Evolutionary conservation across 2,797 vertebrate genomes (phyloP).

Genomic region (Typhlichthys eigenmanni): DNA sequence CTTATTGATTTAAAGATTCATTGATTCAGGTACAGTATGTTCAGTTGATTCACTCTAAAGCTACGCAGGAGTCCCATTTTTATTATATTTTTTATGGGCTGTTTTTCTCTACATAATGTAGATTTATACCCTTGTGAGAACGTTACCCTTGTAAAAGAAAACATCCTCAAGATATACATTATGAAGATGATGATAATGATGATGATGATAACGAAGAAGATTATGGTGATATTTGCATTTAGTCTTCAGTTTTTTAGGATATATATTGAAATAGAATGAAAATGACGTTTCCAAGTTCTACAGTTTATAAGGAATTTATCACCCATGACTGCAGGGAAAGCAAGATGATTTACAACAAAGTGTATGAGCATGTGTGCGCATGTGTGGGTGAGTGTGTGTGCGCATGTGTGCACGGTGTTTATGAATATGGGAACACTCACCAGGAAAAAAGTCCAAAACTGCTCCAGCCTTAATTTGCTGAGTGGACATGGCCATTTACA

Average conservation of each 20-base stretch:
- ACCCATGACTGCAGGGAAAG: neutral
- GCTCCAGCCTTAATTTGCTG: constrained; percentile 49
- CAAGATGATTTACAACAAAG: neutral
- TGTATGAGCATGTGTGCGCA: constrained; percentile 2
- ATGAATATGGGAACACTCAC: constrained; percentile 17
- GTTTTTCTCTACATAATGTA: constrained; percentile 1
- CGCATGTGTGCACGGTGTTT: neutral
- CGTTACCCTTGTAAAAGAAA: constrained; percentile 1
- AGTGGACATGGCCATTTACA: constrained; percentile 41
- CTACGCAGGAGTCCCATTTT: neutral
- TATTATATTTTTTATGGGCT: neutral
- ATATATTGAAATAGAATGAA: neutral
- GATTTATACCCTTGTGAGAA: constrained; percentile 33
- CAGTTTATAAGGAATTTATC: constrained; percentile 12
- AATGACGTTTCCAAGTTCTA: neutral
- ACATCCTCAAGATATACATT: neutral
- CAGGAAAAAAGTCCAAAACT: constrained; percentile 24
- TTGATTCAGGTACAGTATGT: constrained; percentile 17
- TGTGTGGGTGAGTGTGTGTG: neutral
- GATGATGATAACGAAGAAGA: too few relatives aligned
- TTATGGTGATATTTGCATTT: too few relatives aligned
- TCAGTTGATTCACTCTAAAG: constrained; percentile 3
- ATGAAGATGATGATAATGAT: neutral
- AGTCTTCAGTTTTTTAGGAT: constrained; percentile 21
- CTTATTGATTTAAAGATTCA: constrained; percentile 65